Conservation (phyloP, 2,888 invertebrate species). For the Listrodromus nycthemerus region DNA sequence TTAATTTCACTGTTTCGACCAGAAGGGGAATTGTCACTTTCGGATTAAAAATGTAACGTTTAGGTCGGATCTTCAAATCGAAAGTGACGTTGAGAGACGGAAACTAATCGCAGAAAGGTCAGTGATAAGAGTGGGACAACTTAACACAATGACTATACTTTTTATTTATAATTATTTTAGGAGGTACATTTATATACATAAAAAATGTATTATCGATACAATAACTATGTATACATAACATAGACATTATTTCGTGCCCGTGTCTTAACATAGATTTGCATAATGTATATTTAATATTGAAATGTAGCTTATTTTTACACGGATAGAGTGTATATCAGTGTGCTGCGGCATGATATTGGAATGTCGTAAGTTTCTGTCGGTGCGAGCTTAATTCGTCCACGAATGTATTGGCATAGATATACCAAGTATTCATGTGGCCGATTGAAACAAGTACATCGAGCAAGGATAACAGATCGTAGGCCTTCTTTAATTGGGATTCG, state of each 20-base stretch:
- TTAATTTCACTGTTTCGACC: too few relatives aligned
- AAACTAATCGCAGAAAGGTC: too few relatives aligned
- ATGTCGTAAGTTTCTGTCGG: conserved; percentile 80
- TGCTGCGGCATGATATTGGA: conserved; percentile 80
- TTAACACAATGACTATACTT: conserved; percentile 84
- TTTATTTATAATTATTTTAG: conserved; percentile 84
- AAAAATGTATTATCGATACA: conserved; percentile 83
- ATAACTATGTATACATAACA: conserved; percentile 72
- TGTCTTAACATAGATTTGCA: conserved; percentile 77
- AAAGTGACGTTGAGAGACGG: too few relatives aligned
- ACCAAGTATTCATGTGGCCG: conserved; percentile 59
- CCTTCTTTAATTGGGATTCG: conserved; percentile 55
- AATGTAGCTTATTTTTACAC: conserved; percentile 55
- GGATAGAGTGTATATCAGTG: conserved; percentile 74
- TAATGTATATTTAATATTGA: conserved; percentile 69
- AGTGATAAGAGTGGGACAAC: not conserved
- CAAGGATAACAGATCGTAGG: conserved; percentile 62
- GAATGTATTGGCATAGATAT: conserved; percentile 39
- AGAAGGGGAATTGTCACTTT: too few relatives aligned
- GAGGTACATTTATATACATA: conserved; percentile 84
- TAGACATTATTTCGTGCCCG: conserved; percentile 78
- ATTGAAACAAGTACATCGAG: conserved; percentile 56
- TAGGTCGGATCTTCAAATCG: too few relatives aligned
- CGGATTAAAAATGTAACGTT: too few relatives aligned
- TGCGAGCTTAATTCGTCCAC: conserved; percentile 45